phyloP scores from a whole-genome alignment of 2,113 vertebrate species.

The Spea multiplicata region DNA sequence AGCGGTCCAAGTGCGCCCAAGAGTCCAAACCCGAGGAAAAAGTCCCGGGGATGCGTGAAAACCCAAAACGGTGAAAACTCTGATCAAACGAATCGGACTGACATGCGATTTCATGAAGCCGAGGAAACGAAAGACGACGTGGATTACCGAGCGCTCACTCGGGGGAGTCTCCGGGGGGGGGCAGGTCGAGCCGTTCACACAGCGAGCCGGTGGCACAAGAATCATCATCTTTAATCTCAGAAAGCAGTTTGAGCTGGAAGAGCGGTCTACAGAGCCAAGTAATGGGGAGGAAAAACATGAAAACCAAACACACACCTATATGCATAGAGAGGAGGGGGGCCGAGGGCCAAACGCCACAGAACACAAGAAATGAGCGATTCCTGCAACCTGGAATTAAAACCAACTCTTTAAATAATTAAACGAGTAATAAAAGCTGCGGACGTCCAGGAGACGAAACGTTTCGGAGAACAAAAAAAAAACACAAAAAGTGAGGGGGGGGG shows the following conservation, averaged over 20 bases:
- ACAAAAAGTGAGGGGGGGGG: background rate
- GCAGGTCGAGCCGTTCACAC: background rate
- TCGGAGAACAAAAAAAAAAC: background rate
- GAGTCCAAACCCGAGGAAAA: background rate
- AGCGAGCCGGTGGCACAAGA: constrained; percentile 34
- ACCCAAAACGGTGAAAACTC: background rate
- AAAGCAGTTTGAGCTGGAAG: constrained; percentile 29
- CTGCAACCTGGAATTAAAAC: constrained; percentile 22
- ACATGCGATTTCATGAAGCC: constrained; percentile 10
- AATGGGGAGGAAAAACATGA: background rate
- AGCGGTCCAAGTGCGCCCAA: background rate
- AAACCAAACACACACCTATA: background rate
- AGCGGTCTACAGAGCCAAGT: constrained; percentile 18
- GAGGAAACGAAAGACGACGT: too few relatives aligned
- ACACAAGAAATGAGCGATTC: constrained; percentile 14
- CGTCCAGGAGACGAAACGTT: constrained; percentile 8
- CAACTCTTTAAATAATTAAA: constrained; percentile 22
- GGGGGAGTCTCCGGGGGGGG: too few relatives aligned
- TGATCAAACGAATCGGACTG: background rate
- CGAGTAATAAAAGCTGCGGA: constrained; percentile 14
- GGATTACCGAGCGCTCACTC: too few relatives aligned
- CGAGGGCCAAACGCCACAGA: constrained; percentile 24
- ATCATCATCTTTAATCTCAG: constrained; percentile 26
- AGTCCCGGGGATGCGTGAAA: background rate
- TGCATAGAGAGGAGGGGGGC: background rate